phyloP scores from a whole-genome alignment of 2,888 invertebrate genomes.

The Erebia aethiops region DNA sequence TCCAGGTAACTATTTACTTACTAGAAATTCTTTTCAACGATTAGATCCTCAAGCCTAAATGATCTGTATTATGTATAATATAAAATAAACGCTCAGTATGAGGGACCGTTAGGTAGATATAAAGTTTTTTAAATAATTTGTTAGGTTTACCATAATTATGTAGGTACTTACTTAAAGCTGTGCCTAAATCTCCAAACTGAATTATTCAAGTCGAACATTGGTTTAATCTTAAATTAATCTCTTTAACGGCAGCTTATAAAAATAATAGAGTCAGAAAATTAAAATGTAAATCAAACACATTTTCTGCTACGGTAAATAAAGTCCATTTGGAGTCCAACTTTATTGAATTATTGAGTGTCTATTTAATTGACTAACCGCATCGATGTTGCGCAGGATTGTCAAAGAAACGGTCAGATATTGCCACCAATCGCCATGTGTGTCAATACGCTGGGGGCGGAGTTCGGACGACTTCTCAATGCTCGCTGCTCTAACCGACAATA shows the following conservation, averaged over 20 bases:
- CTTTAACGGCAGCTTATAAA: constrained; percentile 18
- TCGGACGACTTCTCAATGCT: constrained; percentile 48
- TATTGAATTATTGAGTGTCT: constrained; percentile 40
- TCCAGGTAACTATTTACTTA: too few relatives aligned
- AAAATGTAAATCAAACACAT: constrained; percentile 34
- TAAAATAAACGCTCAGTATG: too few relatives aligned
- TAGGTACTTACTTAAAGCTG: too few relatives aligned
- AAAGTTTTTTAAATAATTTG: too few relatives aligned
- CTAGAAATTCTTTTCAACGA: too few relatives aligned
- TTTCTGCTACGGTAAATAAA: constrained; percentile 37
- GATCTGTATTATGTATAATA: too few relatives aligned
- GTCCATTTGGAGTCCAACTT: constrained; percentile 35
- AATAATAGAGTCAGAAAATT: constrained; percentile 24
- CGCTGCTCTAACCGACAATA: constrained; percentile 36
- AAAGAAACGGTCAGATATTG: constrained; percentile 52
- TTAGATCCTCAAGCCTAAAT: too few relatives aligned
- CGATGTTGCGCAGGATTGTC: constrained; percentile 75
- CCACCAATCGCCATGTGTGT: constrained; percentile 75
- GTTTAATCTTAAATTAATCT: constrained; percentile 5
- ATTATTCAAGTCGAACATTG: not conserved
- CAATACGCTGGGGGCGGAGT: constrained; percentile 70
- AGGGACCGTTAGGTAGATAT: too few relatives aligned
- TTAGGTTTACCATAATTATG: too few relatives aligned
- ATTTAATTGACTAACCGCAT: constrained; percentile 59
- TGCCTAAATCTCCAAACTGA: too few relatives aligned